Evolutionary conservation across 1,140 invertebrate genomes (phyloP).

Genomic region (Drosophila novamexicana): DNA sequence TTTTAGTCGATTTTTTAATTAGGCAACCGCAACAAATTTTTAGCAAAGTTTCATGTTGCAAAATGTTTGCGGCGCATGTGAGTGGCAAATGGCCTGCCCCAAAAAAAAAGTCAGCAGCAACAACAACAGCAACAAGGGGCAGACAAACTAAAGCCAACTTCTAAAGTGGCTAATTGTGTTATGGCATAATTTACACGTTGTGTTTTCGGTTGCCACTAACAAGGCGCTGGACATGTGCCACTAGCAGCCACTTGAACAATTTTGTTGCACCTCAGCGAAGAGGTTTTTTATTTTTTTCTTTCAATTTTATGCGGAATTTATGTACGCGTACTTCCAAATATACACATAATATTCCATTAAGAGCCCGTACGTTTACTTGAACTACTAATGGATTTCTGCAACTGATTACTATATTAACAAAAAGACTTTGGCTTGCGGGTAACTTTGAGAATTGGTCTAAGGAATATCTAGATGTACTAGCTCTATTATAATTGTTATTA

Average conservation of each 20-base stretch:
- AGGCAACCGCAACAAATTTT: conserved; percentile 75
- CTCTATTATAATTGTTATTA: too few relatives aligned
- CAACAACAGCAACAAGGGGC: conserved; percentile 31
- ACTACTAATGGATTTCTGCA: conserved; percentile 17
- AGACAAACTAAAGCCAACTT: conserved; percentile 57
- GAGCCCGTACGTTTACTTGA: conserved; percentile 30
- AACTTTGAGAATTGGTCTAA: too few relatives aligned
- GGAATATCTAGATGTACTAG: too few relatives aligned
- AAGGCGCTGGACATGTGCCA: conserved; percentile 76
- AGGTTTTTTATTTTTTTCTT: neutral
- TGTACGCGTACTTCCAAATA: conserved; percentile 16
- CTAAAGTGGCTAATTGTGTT: conserved; percentile 82
- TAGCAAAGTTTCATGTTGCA: conserved; percentile 75
- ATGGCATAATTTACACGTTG: conserved; percentile 82
- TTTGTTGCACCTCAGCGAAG: conserved; percentile 47
- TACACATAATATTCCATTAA: conserved; percentile 40
- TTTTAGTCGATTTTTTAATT: conserved; percentile 71
- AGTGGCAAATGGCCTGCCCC: conserved; percentile 70
- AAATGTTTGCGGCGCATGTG: conserved; percentile 72
- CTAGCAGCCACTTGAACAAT: conserved; percentile 58
- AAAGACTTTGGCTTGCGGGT: neutral
- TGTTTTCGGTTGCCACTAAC: conserved; percentile 75
- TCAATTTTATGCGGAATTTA: conserved; percentile 9
- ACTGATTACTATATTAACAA: conserved; percentile 18
- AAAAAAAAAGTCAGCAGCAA: conserved; percentile 28